Evolutionary conservation across 2,113 vertebrate genomes (phyloP).

Genomic region (Patagioenas fasciata): DNA sequence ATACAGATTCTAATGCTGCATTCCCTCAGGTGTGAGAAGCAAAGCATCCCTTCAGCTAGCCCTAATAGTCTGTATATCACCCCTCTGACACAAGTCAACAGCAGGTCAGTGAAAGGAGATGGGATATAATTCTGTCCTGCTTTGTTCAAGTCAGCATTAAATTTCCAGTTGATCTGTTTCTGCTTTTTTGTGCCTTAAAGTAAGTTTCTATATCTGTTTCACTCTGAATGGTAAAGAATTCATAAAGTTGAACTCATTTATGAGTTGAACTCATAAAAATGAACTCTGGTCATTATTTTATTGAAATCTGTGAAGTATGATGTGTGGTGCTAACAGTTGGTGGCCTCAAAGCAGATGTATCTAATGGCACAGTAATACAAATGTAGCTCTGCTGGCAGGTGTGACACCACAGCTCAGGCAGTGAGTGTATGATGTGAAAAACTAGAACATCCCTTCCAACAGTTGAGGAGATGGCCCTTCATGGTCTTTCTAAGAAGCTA

Average conservation of each 20-base stretch:
- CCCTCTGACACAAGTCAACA: not conserved
- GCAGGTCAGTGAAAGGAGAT: not conserved
- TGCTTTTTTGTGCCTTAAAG: not conserved
- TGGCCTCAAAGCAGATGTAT: not conserved
- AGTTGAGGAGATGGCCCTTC: not conserved
- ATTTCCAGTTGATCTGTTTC: not conserved
- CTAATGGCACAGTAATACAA: not conserved
- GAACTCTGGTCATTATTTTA: not conserved
- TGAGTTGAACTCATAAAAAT: not conserved
- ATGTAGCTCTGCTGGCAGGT: not conserved
- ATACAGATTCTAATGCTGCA: not conserved
- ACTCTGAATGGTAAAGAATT: not conserved
- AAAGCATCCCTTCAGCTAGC: not conserved
- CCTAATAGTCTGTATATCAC: not conserved
- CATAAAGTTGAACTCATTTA: not conserved
- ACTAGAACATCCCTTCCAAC: not conserved
- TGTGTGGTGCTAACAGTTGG: not conserved
- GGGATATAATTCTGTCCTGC: not conserved
- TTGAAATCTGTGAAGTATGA: not conserved
- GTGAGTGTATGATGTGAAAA: not conserved
- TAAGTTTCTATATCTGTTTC: not conserved
- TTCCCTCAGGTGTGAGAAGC: not conserved
- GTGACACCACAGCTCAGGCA: not conserved
- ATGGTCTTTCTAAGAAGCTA: not conserved
- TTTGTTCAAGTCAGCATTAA: not conserved